Evolutionary conservation across 2,888 invertebrate genomes (phyloP), one percentile per base, ranked within the genome.

Genomic region (Girardia tigrina): DNA sequence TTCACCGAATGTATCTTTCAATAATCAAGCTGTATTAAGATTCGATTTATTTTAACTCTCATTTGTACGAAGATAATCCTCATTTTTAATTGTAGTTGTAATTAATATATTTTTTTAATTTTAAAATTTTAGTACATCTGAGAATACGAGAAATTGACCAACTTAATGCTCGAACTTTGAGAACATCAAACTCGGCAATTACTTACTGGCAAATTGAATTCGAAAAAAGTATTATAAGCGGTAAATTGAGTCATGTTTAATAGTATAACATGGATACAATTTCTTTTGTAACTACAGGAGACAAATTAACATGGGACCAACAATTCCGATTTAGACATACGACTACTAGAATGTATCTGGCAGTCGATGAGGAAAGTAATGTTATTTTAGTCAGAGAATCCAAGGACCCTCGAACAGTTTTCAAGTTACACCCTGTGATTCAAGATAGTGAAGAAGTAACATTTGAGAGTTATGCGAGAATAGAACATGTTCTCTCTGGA

Each of bases 201-300:
- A 82, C 82, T 14, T 84, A 81, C 79, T 84, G 84, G 84, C 82
- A 82, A 75, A 81, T 84, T 26, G 83, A 84, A 77, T 81, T 82
- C 1, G 84, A 84, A 78, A 81, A 79, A 72, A 80, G 82, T 75
- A 80, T 82, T 27, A 80, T 84, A 8, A 81, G 81, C 71, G 82
- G 82, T 82, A 78, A 12, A 12, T 16, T 16, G 8, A 36, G 16
- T 71, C 14, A 74, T 26, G 1, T 14, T 26, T 20, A 0, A 71
- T 28, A 36, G 16, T 12, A 36, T 36, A 12, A 16, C 36, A 16
- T 36, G 8, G 16, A 12, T 12, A 36, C 16, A 12, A 12, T 36
- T 36, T 36, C 16, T 12, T 36, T 36, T 12, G 14, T 28, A 36
- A 12, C 6, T 42, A n/a, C 4, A 74, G 74, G 74, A 23, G 74